phyloP scores from a whole-genome alignment of 2,888 invertebrate genomes.

The Nomada fabriciana region DNA sequence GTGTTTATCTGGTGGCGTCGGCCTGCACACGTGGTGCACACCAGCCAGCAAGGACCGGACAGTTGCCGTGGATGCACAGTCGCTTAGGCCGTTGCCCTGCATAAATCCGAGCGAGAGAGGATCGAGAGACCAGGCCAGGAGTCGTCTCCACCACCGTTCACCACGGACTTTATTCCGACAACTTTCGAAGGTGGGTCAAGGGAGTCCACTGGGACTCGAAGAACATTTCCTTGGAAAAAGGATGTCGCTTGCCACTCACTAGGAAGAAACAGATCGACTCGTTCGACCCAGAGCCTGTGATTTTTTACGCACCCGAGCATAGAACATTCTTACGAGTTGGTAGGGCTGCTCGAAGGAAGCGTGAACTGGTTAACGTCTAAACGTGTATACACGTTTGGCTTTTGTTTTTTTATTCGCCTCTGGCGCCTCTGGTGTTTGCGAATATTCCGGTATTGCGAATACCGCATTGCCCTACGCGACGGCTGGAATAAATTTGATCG shows the following conservation, averaged over 20 bases:
- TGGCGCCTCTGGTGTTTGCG: too few relatives aligned
- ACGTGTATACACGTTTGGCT: too few relatives aligned
- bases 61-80: conserved; percentile 56
- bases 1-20: conserved; percentile 36
- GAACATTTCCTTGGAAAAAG: conserved; percentile 11
- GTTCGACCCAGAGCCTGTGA: not conserved
- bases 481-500: conserved; percentile 47
- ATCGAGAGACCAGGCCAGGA: conserved; percentile 59
- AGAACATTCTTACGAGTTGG: not conserved
- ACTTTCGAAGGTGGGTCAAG: conserved; percentile 61
- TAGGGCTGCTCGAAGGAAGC: not conserved
- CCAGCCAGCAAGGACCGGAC: conserved; percentile 35
- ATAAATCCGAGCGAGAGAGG: conserved; percentile 68
- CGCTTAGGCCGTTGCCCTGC: conserved; percentile 74
- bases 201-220: conserved; percentile 33
- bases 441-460: too few relatives aligned
- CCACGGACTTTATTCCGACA: conserved; percentile 44
- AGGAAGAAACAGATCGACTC: conserved; percentile 10
- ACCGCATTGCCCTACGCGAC: not conserved
- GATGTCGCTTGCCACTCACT: conserved; percentile 4
- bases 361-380: not conserved
- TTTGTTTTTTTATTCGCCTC: too few relatives aligned
- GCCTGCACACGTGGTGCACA: conserved; percentile 50
- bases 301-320: not conserved
- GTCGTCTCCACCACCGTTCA: not conserved